Evolutionary conservation across 64 coral and sea anemone genomes (phyloP).

Genomic region (Pocillopora damicornis): DNA sequence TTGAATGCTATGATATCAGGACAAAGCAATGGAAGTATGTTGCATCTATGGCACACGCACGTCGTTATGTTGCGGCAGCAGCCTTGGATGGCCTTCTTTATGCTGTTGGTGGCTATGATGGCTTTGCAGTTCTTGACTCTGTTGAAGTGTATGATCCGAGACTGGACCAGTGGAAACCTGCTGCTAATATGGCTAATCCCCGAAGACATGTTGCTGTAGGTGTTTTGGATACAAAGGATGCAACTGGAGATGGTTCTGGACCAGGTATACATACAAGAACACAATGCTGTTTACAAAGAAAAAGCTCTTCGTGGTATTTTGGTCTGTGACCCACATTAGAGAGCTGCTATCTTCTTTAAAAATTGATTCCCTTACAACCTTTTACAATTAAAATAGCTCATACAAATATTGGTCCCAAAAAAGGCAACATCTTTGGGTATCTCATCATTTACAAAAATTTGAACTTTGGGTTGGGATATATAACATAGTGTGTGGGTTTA

Average conservation of each 20-base stretch:
- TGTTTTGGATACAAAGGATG: slow-evolving; percentile 35
- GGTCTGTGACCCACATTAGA: too few species aligned
- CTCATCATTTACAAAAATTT: too few species aligned
- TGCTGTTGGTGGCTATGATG: slow-evolving; percentile 92
- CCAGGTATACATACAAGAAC: background rate
- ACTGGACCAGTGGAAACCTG: slow-evolving; percentile 71
- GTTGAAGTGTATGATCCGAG: slow-evolving; percentile 87
- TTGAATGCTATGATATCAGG: slow-evolving; percentile 70
- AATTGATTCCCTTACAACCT: too few species aligned
- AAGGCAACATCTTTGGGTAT: too few species aligned
- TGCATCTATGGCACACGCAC: slow-evolving; percentile 67
- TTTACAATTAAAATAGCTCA: too few species aligned
- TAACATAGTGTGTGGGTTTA: too few species aligned
- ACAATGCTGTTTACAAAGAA: too few species aligned
- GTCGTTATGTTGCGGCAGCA: slow-evolving; percentile 78
- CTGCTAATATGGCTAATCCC: slow-evolving; percentile 50
- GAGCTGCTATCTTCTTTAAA: too few species aligned
- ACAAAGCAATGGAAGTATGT: slow-evolving; percentile 85
- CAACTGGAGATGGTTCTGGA: background rate
- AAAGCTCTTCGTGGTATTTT: too few species aligned
- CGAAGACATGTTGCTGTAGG: slow-evolving; percentile 82
- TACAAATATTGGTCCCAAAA: too few species aligned
- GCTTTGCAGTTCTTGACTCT: slow-evolving; percentile 62
- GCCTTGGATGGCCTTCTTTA: slow-evolving; percentile 64
- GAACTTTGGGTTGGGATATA: too few species aligned